phyloP scores from a whole-genome alignment of 1,140 invertebrate genomes.

The Vanessa atalanta region DNA sequence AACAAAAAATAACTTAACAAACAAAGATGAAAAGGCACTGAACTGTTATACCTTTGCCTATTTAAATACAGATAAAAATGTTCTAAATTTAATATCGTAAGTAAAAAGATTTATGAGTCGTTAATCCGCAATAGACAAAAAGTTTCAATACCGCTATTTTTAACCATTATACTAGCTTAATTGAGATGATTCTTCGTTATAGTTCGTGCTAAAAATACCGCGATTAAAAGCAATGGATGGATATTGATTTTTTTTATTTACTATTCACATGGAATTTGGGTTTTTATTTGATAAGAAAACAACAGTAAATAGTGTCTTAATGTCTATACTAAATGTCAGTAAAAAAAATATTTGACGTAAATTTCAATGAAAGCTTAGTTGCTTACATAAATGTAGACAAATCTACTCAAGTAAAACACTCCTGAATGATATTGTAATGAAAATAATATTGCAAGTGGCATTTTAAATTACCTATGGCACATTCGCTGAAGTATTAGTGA shows the following conservation, averaged over 20 bases:
- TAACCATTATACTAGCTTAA: neutral
- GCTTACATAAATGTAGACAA: neutral
- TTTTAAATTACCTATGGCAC: neutral
- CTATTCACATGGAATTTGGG: no score
- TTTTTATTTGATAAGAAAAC: neutral
- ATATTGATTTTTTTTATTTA: no score
- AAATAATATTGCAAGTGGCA: neutral
- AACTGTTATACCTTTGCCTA: no score
- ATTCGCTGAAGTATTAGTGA: conserved; percentile 5
- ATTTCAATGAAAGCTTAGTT: neutral
- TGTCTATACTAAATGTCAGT: neutral
- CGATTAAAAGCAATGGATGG: neutral
- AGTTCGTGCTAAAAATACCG: neutral
- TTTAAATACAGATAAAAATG: no score
- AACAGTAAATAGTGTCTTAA: neutral
- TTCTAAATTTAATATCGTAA: no score
- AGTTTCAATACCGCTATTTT: neutral
- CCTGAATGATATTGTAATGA: neutral
- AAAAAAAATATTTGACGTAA: neutral
- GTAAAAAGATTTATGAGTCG: neutral
- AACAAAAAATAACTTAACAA: no score
- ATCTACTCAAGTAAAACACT: neutral
- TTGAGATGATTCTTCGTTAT: neutral
- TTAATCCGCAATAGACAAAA: conserved; percentile 4
- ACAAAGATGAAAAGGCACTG: no score